Conservation (phyloP, 2,113 vertebrate genomes). For the Trogon melanurus region DNA sequence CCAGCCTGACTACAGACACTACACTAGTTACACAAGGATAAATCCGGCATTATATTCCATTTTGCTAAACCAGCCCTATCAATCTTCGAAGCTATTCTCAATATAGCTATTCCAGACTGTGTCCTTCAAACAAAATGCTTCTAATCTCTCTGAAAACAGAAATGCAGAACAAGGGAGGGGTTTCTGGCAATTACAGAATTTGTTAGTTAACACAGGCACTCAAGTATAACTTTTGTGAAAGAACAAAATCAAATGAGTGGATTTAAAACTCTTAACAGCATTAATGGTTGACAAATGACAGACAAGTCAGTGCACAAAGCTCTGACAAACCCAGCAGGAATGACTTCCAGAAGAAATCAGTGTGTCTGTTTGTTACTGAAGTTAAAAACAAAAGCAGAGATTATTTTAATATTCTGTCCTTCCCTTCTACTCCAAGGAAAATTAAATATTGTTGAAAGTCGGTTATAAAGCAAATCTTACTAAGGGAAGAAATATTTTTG, state of each 20-base stretch:
- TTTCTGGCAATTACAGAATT: not conserved
- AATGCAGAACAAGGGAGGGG: slow-evolving; percentile 4
- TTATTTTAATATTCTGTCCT: not conserved
- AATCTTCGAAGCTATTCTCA: slow-evolving; percentile 24
- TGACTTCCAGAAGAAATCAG: not conserved
- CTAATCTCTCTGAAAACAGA: slow-evolving; percentile 58
- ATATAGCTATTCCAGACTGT: slow-evolving; percentile 55
- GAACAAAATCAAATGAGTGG: not conserved
- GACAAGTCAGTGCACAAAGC: not conserved
- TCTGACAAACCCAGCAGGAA: not conserved
- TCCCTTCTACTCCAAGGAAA: not conserved
- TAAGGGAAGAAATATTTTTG: not conserved
- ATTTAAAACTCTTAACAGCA: not conserved
- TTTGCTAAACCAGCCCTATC: not conserved
- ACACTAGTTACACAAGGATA: not conserved
- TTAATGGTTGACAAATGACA: not conserved
- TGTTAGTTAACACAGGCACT: not conserved
- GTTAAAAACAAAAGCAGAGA: not conserved
- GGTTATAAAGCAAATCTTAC: not conserved
- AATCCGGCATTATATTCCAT: not conserved
- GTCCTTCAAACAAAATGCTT: slow-evolving; percentile 56
- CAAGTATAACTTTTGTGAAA: not conserved
- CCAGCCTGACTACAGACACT: not conserved
- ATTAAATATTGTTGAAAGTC: not conserved
- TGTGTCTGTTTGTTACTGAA: not conserved